Percentiles rank a stretch among this genome's conserved stretches.
Evolutionary conservation across 2,888 invertebrate genomes (phyloP).

Genomic region (Drosophila quinaria): DNA sequence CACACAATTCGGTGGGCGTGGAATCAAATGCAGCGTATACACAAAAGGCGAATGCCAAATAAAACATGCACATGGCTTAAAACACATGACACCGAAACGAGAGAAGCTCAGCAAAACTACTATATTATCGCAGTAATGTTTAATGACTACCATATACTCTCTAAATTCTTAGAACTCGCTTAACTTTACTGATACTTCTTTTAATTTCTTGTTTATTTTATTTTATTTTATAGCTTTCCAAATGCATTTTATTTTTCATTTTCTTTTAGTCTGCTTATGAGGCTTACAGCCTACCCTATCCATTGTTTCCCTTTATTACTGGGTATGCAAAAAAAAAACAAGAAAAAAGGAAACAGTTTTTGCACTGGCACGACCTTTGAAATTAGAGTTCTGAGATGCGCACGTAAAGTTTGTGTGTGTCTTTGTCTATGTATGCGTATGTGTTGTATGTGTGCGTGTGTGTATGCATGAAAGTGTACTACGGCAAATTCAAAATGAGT

Average conservation of each 20-base stretch:
- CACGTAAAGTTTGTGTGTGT: constrained; percentile 67
- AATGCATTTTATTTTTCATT: neutral
- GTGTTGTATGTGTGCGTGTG: constrained; percentile 9
- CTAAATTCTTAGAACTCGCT: neutral
- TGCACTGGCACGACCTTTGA: constrained; percentile 70
- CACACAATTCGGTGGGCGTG: constrained; percentile 47
- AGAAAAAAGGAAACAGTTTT: constrained; percentile 48
- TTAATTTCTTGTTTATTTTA: neutral
- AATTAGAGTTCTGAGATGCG: constrained; percentile 78
- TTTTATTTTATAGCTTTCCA: neutral
- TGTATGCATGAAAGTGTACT: constrained; percentile 25
- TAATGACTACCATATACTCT: constrained; percentile 25
- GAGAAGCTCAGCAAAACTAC: constrained; percentile 42
- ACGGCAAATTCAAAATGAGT: constrained; percentile 77
- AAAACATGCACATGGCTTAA: constrained; percentile 77
- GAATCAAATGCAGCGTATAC: constrained; percentile 59
- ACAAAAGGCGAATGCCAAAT: constrained; percentile 63
- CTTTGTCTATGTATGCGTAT: constrained; percentile 16
- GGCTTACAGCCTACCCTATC: neutral
- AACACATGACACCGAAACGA: constrained; percentile 73
- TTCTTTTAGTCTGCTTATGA: neutral
- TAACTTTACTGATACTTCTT: neutral
- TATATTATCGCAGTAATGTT: neutral
- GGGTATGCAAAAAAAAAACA: constrained; percentile 47
- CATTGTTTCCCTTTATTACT: neutral